These are phyloP conservation scores for Agapornis canus DNA, from an alignment of 2,797 vertebrate species.

Conservation along the genomic window DNA sequence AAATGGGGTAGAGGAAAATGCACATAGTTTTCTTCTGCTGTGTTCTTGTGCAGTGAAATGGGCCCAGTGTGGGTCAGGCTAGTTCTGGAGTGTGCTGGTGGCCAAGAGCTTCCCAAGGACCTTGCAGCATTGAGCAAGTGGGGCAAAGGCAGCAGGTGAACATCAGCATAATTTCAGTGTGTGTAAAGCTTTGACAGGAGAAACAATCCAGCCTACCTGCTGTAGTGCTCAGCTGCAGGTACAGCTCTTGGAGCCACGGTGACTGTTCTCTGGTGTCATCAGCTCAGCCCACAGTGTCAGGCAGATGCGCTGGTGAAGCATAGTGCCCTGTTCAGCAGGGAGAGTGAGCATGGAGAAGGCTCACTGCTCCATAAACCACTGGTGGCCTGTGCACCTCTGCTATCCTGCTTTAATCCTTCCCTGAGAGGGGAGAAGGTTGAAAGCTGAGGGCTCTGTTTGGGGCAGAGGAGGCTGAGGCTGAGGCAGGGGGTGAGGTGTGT, in stretches of 20 bases:
- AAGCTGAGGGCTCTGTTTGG: not conserved
- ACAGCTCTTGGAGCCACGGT: rapidly evolving
- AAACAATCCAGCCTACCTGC: not conserved
- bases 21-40: not conserved
- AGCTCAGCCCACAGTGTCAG: rapidly evolving
- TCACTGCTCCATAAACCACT: rapidly evolving
- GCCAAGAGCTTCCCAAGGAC: not conserved
- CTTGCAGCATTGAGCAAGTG: rapidly evolving
- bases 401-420: not conserved
- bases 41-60: not conserved
- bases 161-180: rapidly evolving
- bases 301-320: rapidly evolving
- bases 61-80: not conserved
- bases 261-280: not conserved
- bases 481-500: not conserved
- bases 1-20: not conserved
- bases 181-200: not conserved
- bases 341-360: not conserved
- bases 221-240: not conserved
- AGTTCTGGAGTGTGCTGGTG: rapidly evolving
- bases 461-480: not conserved
- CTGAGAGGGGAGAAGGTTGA: not conserved
- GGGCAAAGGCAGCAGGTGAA: not conserved
- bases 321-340: not conserved
- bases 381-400: not conserved